Evolutionary conservation across 35 echinoderm and acorn worm genomes (phyloP), one percentile per base, ranked within the genome.

Genomic region (Eucidaris tribuloides): DNA sequence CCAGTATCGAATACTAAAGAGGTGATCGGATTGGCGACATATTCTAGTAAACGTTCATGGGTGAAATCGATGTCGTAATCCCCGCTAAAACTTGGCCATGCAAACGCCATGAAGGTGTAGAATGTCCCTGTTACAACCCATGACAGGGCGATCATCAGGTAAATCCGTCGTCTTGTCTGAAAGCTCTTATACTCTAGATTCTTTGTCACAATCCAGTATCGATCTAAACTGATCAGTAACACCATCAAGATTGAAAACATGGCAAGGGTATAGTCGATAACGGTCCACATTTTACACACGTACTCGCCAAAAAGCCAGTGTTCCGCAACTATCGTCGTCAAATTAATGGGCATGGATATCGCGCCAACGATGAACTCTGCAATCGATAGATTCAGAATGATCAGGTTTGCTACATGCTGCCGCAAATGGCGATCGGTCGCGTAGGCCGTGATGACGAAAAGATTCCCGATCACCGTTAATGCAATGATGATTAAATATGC

Each of bases 221-320:
- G 49, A 63, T 91, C 88, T 34, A 84, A 79, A 15, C 82, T 85
- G 30, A 91, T 77, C 39, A 91, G 36, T 3, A 91, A 19, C 9
- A 91, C 85, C 7, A 66, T 66, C 13, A 46, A 5, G 20, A 76
- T 29, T 1, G 88, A 91, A 3, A 66, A 19, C 4, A 31, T 61
- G 0, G 44, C 50, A 2, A 82, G 81, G 4, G 52, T 43, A 59
- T 84, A 91, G 33, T 91, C 88, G 6, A 71, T 33, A 36, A 85
- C 79, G 7, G 36, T 46, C 60, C 44, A 76, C 0, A 52, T 55
- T 65, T 91, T 91, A 46, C 88, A 91, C 11, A 79, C 70, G 35
- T 62, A 55, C 32, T 91, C 82, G 23, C 88, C 82, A 15, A 79
- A 77, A 17, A 70, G 15, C 88, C 88, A 91, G n/a, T 3, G 17